Evolutionary conservation across 2,113 vertebrate genomes (phyloP).

Genomic region (Cyphomyrus plagiostoma): DNA sequence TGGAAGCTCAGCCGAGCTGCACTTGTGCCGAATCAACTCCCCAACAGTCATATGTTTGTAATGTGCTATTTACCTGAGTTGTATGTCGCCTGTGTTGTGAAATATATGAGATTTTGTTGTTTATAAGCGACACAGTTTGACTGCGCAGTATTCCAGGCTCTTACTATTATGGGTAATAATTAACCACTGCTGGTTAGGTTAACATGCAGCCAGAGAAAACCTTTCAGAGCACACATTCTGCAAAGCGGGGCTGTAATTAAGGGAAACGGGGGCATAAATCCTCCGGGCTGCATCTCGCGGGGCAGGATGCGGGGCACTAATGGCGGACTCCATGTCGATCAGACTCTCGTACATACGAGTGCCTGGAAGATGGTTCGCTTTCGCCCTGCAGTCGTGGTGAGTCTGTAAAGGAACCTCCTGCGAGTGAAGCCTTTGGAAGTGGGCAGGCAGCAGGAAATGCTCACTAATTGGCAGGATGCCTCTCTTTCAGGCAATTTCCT

Average conservation of each 20-base stretch:
- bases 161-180: conserved; percentile 1
- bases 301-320: neutral
- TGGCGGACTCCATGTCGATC: neutral
- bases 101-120: neutral
- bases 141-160: neutral
- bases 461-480: conserved; percentile 42
- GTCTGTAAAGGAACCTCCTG: conserved; percentile 36
- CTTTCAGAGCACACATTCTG: neutral
- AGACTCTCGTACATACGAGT: neutral
- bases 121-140: neutral
- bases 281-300: neutral
- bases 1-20: neutral
- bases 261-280: neutral
- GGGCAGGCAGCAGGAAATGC: conserved; percentile 50
- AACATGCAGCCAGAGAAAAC: neutral
- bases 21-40: neutral
- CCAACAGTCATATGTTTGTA: neutral
- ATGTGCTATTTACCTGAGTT: neutral
- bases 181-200: conserved; percentile 8
- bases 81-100: neutral
- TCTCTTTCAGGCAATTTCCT: conserved; percentile 49
- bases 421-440: conserved; percentile 40
- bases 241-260: neutral
- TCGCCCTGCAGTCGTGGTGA: conserved; percentile 11
- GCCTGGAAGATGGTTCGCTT: neutral